Evolutionary conservation across 2,888 invertebrate species (phyloP).

Genomic region (Gastracanthus pulcherrimus): DNA sequence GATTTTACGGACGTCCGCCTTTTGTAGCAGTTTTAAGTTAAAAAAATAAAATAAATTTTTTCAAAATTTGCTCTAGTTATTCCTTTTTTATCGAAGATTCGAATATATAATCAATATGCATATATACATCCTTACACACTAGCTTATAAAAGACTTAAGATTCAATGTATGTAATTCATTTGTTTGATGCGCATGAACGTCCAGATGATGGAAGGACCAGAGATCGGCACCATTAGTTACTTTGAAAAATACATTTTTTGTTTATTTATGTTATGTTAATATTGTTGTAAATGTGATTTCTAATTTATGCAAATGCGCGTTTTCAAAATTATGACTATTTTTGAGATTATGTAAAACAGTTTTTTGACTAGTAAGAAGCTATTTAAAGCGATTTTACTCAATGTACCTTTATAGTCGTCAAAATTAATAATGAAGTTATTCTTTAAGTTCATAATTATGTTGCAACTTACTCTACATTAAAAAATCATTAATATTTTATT

Average conservation of each 20-base stretch:
- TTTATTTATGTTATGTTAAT: not conserved
- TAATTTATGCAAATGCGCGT: not conserved
- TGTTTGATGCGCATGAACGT: not conserved
- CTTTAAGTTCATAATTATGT: too few relatives aligned
- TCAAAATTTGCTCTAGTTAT: not conserved
- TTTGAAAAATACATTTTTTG: conserved; percentile 18
- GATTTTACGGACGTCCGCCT: not conserved
- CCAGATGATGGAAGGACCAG: not conserved
- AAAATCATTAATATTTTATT: too few relatives aligned
- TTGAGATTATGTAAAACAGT: too few relatives aligned
- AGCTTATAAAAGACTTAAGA: not conserved
- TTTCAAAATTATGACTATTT: too few relatives aligned
- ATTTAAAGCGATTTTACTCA: too few relatives aligned
- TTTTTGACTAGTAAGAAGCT: too few relatives aligned
- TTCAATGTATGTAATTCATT: not conserved
- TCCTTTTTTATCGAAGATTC: not conserved
- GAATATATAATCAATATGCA: not conserved
- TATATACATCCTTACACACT: not conserved
- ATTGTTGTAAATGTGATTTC: not conserved
- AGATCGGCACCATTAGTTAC: not conserved
- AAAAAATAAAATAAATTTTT: not conserved
- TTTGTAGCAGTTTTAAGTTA: not conserved
- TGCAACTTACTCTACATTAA: too few relatives aligned
- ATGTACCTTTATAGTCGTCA: too few relatives aligned
- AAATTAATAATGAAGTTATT: too few relatives aligned